Percentiles rank a stretch among this genome's conserved stretches.
These are phyloP conservation scores for Chloroceryle amazona DNA, from an alignment of 2,797 vertebrate genomes.

Conservation along the genomic window DNA sequence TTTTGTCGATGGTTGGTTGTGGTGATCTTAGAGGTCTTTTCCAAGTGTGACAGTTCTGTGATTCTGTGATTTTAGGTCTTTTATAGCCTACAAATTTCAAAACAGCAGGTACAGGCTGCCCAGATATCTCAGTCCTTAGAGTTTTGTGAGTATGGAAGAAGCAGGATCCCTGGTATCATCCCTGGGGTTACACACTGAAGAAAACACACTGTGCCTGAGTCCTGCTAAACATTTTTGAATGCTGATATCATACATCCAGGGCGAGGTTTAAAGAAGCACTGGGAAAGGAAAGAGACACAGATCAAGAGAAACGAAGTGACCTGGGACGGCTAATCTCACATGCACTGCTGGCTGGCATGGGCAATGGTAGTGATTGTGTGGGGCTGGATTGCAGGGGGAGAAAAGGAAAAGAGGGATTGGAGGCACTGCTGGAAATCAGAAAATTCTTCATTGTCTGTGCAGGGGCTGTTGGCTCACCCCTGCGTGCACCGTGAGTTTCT, in stretches of 20 bases:
- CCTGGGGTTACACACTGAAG: neutral
- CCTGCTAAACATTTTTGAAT: conserved; percentile 57
- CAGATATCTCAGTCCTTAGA: neutral
- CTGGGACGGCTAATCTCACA: conserved; percentile 11
- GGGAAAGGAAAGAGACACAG: conserved; percentile 31
- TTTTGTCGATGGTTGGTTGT: no score
- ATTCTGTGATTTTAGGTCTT: neutral
- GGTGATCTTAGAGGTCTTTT: no score
- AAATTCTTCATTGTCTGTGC: neutral
- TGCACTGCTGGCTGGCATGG: neutral
- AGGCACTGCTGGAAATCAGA: conserved; percentile 21
- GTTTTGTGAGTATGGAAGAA: neutral
- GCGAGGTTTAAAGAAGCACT: conserved; percentile 21
- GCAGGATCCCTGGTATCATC: neutral
- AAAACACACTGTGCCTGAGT: neutral
- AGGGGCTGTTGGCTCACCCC: neutral
- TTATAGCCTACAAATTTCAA: conserved; percentile 4
- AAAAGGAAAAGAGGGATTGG: neutral
- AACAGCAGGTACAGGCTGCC: conserved; percentile 7
- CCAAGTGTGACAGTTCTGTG: no score
- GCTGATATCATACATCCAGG: conserved; percentile 70
- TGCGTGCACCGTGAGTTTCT: neutral
- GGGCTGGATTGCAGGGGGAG: neutral
- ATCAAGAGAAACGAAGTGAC: conserved; percentile 50
- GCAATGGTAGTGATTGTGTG: neutral